Evolutionary conservation across 64 coral and sea anemone species (phyloP).

Genomic region (Actinia equina): DNA sequence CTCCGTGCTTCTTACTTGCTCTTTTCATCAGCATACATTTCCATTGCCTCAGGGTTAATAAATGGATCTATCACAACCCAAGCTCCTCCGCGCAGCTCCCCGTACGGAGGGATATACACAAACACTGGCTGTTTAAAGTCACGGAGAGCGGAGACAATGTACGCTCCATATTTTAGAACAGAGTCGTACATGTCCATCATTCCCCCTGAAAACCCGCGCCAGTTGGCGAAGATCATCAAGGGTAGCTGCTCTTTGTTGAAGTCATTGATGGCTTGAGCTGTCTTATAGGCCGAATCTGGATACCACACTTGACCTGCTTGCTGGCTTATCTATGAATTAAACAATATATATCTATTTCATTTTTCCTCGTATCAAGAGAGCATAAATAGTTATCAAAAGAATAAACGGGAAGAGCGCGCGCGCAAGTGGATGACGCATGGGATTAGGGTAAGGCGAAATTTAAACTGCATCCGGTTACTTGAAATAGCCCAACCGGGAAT

Average conservation of each 20-base stretch:
- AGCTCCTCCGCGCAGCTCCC: conserved; percentile 89
- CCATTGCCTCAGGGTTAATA: conserved; percentile 89
- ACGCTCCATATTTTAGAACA: conserved; percentile 87
- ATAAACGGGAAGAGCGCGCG: too few relatives aligned
- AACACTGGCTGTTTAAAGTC: conserved; percentile 83
- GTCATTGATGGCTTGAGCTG: conserved; percentile 85
- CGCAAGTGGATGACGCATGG: too few relatives aligned
- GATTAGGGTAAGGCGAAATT: too few relatives aligned
- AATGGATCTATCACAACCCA: conserved; percentile 98
- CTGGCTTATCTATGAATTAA: conserved; percentile 47
- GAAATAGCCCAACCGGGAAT: too few relatives aligned
- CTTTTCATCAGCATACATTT: conserved; percentile 95
- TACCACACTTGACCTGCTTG: conserved; percentile 99
- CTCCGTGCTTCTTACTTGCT: conserved; percentile 45
- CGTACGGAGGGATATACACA: conserved; percentile 85
- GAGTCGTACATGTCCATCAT: conserved; percentile 91
- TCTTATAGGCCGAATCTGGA: conserved; percentile 97
- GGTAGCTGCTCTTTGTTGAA: conserved; percentile 97
- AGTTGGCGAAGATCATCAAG: conserved; percentile 97
- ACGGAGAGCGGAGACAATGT: conserved; percentile 91
- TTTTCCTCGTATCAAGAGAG: too few relatives aligned
- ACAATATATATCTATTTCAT: neutral
- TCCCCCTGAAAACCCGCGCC: conserved; percentile 97
- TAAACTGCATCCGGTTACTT: too few relatives aligned
- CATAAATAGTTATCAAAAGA: too few relatives aligned